Evolutionary conservation across 35 echinoderm and acorn worm species (phyloP).

Genomic region (Diadema setosum): DNA sequence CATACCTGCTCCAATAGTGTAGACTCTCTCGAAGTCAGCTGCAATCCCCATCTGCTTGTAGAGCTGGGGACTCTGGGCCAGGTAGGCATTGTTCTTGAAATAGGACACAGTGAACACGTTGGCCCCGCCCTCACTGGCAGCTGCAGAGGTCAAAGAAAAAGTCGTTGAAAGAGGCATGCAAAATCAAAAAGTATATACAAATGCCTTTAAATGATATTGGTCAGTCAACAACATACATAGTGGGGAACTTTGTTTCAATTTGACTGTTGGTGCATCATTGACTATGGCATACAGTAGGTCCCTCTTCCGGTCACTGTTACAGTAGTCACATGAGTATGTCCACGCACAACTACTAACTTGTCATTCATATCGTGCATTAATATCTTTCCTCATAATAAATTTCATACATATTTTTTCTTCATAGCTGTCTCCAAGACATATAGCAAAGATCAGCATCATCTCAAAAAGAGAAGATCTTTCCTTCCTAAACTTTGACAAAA

Average conservation of each 20-base stretch:
- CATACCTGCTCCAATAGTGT: constrained; percentile 88
- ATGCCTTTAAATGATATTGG: background rate
- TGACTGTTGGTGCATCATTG: background rate
- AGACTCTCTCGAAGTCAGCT: constrained; percentile 87
- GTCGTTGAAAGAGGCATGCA: no score
- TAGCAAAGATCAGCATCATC: no score
- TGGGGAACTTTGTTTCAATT: background rate
- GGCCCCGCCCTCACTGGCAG: constrained; percentile 97
- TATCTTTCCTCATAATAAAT: no score
- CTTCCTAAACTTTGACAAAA: no score
- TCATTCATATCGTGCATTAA: no score
- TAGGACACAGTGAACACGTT: constrained; percentile 92
- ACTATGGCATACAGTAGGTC: background rate
- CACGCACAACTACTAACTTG: no score
- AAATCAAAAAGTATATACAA: background rate
- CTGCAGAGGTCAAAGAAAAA: no score
- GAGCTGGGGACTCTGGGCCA: constrained; percentile 96
- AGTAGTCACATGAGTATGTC: no score
- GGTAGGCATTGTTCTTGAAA: constrained; percentile 92
- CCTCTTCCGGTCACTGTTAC: no score
- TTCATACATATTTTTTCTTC: no score
- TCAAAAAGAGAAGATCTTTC: no score
- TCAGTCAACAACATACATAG: background rate
- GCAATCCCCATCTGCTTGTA: constrained; percentile 99
- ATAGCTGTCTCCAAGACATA: no score